phyloP scores from a whole-genome alignment of 2,888 invertebrate genomes.

The Brenthis daphne region DNA sequence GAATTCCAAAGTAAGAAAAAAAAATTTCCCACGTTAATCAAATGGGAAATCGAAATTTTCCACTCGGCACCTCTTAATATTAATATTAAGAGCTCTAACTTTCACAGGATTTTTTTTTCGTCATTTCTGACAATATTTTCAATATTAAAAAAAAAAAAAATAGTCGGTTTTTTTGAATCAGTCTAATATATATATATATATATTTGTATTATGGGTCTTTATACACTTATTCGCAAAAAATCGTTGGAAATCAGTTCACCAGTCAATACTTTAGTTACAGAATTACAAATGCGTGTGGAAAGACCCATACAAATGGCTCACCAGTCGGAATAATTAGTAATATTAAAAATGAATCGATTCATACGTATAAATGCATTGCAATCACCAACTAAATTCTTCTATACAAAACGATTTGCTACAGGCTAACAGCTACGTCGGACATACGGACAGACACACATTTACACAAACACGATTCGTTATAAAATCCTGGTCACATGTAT shows the following conservation, averaged over 20 bases:
- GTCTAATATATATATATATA: no score
- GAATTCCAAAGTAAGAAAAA: no score
- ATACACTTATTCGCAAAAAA: conserved; percentile 8
- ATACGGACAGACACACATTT: neutral
- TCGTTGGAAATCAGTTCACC: neutral
- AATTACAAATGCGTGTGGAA: neutral
- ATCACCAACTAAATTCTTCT: neutral
- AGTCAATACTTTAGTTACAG: neutral
- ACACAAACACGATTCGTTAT: neutral
- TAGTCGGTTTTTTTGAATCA: no score
- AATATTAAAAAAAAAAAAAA: no score
- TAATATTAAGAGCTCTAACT: no score
- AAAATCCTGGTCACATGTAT: neutral
- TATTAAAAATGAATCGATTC: no score
- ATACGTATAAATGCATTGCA: conserved; percentile 2
- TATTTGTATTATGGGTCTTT: neutral
- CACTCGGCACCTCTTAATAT: no score
- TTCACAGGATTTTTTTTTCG: no score
- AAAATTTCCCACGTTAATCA: no score
- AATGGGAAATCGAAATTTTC: no score
- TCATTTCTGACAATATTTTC: no score
- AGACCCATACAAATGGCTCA: neutral
- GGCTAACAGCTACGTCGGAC: neutral
- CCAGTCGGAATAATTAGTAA: no score
- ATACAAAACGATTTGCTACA: neutral